Conservation (phyloP, 1,140 invertebrate genomes). For the Venturia canescens region DNA sequence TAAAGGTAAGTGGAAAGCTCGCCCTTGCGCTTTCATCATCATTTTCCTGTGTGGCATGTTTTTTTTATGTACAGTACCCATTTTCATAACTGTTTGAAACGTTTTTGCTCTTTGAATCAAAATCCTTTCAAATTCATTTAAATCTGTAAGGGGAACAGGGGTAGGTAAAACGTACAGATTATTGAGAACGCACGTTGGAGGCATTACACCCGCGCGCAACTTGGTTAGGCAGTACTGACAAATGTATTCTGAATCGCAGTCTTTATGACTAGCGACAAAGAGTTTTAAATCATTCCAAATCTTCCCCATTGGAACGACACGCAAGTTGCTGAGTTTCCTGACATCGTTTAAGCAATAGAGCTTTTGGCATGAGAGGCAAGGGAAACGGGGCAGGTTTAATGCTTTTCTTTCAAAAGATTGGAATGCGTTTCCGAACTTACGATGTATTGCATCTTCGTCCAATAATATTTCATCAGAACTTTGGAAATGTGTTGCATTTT, state of each 20-base stretch:
- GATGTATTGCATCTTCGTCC: not conserved
- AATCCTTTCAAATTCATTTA: too few species aligned
- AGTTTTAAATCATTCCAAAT: not conserved
- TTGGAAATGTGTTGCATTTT: constrained; percentile 5
- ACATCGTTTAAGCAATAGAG: not conserved
- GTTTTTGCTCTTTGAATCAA: too few species aligned
- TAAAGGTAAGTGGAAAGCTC: not conserved
- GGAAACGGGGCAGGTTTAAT: not conserved
- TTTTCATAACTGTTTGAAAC: too few species aligned
- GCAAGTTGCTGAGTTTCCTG: not conserved
- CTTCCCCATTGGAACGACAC: not conserved
- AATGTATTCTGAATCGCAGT: not conserved
- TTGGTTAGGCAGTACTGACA: not conserved
- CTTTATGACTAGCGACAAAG: not conserved
- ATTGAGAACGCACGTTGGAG: not conserved
- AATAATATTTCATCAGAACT: not conserved
- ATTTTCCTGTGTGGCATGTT: not conserved
- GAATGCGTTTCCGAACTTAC: not conserved
- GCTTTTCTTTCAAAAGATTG: not conserved
- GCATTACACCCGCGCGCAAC: too few species aligned
- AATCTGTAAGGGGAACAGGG: not conserved
- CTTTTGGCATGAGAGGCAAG: not conserved
- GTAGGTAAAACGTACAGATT: not conserved
- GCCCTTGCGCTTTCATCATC: too few species aligned
- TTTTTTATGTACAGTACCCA: not conserved